A percentile compares a stretch with the other conserved stretches of the same genome.
Evolutionary conservation across 2,888 invertebrate genomes (phyloP).

Genomic region (Phortica okadai): DNA sequence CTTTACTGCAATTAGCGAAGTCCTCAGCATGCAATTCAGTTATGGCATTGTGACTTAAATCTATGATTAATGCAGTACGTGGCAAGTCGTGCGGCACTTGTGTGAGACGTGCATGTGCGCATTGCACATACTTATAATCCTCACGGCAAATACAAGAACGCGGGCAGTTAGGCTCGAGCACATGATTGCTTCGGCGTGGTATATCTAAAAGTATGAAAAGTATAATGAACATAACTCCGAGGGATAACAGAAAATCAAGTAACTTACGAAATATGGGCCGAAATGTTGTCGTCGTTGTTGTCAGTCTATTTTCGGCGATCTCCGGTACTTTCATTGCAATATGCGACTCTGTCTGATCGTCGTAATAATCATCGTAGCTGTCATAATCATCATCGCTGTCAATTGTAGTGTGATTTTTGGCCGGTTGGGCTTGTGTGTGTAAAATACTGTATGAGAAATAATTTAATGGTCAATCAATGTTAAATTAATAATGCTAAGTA

Average conservation of each 20-base stretch:
- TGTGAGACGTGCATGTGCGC: conserved; percentile 77
- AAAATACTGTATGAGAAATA: conserved; percentile 54
- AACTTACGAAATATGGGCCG: conserved; percentile 62
- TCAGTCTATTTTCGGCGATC: conserved; percentile 56
- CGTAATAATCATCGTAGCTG: conserved; percentile 62
- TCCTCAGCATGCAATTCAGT: conserved; percentile 64
- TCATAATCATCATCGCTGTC: conserved; percentile 57
- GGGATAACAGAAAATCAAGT: neutral
- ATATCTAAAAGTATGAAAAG: conserved; percentile 52
- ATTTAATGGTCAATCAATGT: too few species aligned
- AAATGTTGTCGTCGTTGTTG: conserved; percentile 62
- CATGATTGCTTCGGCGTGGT: conserved; percentile 70
- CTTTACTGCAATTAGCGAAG: conserved; percentile 68
- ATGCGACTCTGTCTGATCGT: conserved; percentile 39
- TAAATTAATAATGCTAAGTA: too few species aligned
- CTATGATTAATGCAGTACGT: conserved; percentile 67
- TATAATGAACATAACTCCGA: conserved; percentile 11
- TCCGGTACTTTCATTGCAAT: conserved; percentile 43
- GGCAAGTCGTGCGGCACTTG: conserved; percentile 77
- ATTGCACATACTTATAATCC: conserved; percentile 75
- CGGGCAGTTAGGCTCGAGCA: conserved; percentile 71
- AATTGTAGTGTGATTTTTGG: conserved; percentile 47
- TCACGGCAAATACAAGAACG: conserved; percentile 71
- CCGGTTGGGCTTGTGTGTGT: conserved; percentile 64
- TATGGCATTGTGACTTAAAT: conserved; percentile 74